Conservation (phyloP, 2,113 vertebrate genomes). For the Lepus europaeus region DNA sequence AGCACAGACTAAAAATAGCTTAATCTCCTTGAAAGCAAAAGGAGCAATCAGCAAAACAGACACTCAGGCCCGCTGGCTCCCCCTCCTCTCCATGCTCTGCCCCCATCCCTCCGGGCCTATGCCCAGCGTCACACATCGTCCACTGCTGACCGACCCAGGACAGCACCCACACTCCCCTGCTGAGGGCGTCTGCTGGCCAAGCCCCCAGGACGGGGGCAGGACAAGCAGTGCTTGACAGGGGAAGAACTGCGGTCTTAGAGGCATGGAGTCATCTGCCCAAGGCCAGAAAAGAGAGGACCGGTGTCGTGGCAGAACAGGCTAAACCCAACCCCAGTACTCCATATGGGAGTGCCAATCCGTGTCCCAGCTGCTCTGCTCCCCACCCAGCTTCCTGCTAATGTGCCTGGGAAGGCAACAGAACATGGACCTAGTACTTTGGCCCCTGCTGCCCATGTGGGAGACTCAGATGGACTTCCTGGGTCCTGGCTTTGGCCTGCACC, state of each 20-base stretch:
- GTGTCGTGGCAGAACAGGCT: too few species aligned
- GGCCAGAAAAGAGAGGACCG: neutral
- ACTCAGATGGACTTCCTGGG: too few species aligned
- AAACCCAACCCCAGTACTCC: too few species aligned
- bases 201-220: neutral
- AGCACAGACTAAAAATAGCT: conserved; percentile 88
- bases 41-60: conserved; percentile 84
- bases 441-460: too few species aligned
- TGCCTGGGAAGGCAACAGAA: too few species aligned
- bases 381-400: too few species aligned
- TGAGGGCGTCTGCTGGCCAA: neutral
- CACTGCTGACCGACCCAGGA: neutral
- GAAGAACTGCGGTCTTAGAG: conserved; percentile 51
- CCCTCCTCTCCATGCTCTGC: neutral
- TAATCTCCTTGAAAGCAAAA: conserved; percentile 88
- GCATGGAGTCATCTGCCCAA: neutral
- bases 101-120: conserved; percentile 35
- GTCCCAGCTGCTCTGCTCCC: too few species aligned
- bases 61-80: conserved; percentile 44
- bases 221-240: neutral
- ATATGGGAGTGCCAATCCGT: too few species aligned
- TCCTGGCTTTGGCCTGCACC: too few species aligned
- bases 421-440: too few species aligned
- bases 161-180: neutral
- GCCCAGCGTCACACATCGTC: neutral